Conservation (phyloP, 2,113 vertebrate species). For the Amblyopsis rosae region DNA sequence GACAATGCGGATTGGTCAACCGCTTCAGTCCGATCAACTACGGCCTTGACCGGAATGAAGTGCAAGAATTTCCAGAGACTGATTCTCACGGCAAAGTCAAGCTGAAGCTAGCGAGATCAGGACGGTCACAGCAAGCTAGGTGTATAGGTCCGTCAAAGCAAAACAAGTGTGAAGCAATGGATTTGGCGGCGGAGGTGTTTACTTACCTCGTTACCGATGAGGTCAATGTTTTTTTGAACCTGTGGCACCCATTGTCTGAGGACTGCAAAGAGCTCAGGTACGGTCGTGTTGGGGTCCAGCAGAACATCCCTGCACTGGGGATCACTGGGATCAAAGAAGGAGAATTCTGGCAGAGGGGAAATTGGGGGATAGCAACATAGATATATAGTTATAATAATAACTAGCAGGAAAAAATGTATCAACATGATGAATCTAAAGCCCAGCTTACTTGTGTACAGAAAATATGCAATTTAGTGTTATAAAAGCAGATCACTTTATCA, state of each 20-base stretch:
- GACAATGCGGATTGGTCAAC: too few species aligned
- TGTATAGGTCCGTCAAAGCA: too few species aligned
- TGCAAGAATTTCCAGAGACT: too few species aligned
- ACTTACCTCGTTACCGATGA: constrained; percentile 97
- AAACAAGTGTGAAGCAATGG: neutral
- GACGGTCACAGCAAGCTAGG: too few species aligned
- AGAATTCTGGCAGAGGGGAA: constrained; percentile 83
- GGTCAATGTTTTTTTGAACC: constrained; percentile 91
- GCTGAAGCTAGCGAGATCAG: too few species aligned
- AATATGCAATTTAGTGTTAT: constrained; percentile 16
- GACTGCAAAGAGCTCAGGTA: constrained; percentile 95
- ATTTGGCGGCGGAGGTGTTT: constrained; percentile 15
- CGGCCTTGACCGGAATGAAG: too few species aligned
- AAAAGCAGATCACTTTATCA: constrained; percentile 18
- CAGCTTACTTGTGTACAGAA: neutral
- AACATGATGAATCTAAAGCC: neutral
- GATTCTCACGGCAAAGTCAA: too few species aligned
- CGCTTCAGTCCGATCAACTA: too few species aligned
- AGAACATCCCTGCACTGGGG: constrained; percentile 90
- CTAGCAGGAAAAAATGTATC: neutral
- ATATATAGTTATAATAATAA: neutral
- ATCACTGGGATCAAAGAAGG: constrained; percentile 96
- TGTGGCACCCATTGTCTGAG: constrained; percentile 98
- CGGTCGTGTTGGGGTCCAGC: constrained; percentile 86
- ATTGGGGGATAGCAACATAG: constrained; percentile 22